Conservation (phyloP, 2,113 vertebrate species). For the Anarrhichthys ocellatus region DNA sequence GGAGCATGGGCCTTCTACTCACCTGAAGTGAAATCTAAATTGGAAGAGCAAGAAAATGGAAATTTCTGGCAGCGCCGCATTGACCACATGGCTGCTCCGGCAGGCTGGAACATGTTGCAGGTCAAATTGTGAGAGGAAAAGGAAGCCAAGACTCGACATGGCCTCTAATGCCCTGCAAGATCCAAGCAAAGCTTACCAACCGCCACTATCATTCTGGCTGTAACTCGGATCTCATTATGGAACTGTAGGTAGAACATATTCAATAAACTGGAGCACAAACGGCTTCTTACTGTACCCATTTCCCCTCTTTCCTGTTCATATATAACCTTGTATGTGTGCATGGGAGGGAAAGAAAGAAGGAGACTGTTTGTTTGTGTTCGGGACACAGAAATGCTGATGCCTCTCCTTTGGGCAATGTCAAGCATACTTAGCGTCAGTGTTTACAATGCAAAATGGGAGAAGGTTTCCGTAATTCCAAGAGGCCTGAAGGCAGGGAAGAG, state of each 20-base stretch:
- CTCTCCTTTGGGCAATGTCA: slow-evolving; percentile 72
- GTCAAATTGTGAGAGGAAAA: slow-evolving; percentile 2
- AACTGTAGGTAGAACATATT: not conserved
- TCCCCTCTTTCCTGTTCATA: not conserved
- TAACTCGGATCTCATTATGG: not conserved
- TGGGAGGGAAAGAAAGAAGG: slow-evolving; percentile 2
- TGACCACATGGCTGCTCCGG: not conserved
- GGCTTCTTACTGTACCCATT: not conserved
- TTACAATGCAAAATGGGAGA: slow-evolving; percentile 55
- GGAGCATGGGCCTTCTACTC: not conserved
- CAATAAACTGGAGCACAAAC: not conserved
- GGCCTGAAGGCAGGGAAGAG: slow-evolving; percentile 26
- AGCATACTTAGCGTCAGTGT: slow-evolving; percentile 62
- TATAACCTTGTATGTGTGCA: slow-evolving; percentile 20
- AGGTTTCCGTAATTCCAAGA: slow-evolving; percentile 42
- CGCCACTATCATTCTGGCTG: slow-evolving; percentile 17
- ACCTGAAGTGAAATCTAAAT: not conserved
- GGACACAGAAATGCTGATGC: slow-evolving; percentile 68
- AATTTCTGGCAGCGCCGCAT: not conserved
- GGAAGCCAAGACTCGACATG: not conserved
- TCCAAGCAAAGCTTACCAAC: not conserved
- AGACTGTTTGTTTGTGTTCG: slow-evolving; percentile 37
- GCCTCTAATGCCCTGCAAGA: not conserved
- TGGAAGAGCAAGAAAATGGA: not conserved
- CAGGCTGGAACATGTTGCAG: slow-evolving; percentile 6